Evolutionary conservation across 1,140 invertebrate species (phyloP).

Genomic region (Drosophila neocordata): DNA sequence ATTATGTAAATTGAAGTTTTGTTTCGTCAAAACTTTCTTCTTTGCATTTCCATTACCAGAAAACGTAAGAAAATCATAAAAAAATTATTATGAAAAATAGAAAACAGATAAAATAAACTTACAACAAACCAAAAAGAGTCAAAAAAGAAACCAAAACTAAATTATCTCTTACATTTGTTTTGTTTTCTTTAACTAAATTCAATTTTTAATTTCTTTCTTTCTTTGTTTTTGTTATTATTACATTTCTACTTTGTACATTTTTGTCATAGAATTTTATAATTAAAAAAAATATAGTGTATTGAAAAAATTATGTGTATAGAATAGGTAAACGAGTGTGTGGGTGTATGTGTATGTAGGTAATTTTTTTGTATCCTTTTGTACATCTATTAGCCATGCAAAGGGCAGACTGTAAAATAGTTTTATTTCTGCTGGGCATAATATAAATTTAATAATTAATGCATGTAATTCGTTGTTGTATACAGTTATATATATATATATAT

Average conservation of each 20-base stretch:
- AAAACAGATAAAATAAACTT: neutral
- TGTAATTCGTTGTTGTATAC: constrained; percentile 15
- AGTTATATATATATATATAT: neutral
- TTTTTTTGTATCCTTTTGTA: neutral
- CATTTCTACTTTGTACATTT: neutral
- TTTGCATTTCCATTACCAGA: neutral
- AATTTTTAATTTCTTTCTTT: neutral
- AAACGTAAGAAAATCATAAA: neutral
- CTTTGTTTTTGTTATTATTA: neutral
- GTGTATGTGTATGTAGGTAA: neutral
- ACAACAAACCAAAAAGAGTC: neutral
- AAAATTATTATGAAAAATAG: neutral
- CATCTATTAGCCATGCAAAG: neutral
- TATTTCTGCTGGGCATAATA: constrained; percentile 13
- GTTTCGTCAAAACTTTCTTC: neutral
- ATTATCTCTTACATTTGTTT: neutral
- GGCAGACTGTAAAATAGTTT: constrained; percentile 4
- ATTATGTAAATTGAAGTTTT: no score
- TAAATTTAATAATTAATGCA: constrained; percentile 40
- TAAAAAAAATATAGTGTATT: neutral
- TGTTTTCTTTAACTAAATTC: neutral
- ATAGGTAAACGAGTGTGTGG: neutral
- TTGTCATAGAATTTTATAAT: neutral
- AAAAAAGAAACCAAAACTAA: neutral
- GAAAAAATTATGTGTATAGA: neutral